Conservation (phyloP, 2,113 vertebrate genomes). For the Percina caprodes region DNA sequence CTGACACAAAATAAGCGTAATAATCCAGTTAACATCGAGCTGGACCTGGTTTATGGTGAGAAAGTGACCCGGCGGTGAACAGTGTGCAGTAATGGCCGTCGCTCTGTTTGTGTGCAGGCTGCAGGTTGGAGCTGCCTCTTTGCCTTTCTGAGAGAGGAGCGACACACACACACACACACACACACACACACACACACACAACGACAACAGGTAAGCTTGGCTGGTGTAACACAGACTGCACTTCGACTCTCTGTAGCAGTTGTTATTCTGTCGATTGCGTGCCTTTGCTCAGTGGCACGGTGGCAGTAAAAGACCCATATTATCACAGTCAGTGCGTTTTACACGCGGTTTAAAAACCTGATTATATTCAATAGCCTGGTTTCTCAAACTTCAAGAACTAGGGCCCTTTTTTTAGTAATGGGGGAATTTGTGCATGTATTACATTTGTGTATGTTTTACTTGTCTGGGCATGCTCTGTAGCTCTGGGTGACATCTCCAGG, state of each 20-base stretch:
- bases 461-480: too few relatives aligned
- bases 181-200: slow-evolving; percentile 3
- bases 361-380: too few relatives aligned
- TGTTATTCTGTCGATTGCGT: neutral
- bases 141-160: slow-evolving; percentile 35
- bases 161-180: too few relatives aligned
- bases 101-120: slow-evolving; percentile 48
- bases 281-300: slow-evolving; percentile 6
- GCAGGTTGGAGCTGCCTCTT: slow-evolving; percentile 14
- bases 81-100: neutral
- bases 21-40: too few relatives aligned
- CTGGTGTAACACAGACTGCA: neutral
- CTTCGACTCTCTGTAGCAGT: neutral
- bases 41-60: too few relatives aligned
- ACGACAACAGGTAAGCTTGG: slow-evolving; percentile 39
- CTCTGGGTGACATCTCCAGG: too few relatives aligned
- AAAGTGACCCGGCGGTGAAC: too few relatives aligned
- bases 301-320: neutral
- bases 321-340: neutral
- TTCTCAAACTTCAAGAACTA: too few relatives aligned
- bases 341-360: too few relatives aligned
- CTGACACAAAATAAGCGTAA: neutral
- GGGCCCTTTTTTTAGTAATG: too few relatives aligned
- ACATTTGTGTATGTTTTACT: too few relatives aligned
- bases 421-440: too few relatives aligned